A percentile compares a stretch with the other conserved stretches of the same genome.
These are phyloP conservation scores for Apis laboriosa DNA, from an alignment of 1,140 invertebrate genomes.

Conservation along the genomic window DNA sequence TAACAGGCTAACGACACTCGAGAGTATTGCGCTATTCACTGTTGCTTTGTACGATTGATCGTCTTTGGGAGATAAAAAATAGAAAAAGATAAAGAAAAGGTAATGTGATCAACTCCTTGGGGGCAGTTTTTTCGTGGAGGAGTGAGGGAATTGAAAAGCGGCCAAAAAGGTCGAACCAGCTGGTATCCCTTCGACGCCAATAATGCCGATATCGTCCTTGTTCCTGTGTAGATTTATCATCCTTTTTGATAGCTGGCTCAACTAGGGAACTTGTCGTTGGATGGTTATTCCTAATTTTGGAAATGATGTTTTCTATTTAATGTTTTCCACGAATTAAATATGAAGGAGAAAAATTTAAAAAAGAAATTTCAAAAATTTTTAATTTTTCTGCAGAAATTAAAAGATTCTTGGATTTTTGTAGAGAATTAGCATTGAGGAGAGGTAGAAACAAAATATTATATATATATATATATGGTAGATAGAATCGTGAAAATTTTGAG, in stretches of 20 bases:
- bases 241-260: constrained; percentile 8
- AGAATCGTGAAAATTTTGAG: background rate
- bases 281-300: background rate
- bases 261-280: background rate
- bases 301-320: too few species aligned
- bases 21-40: constrained; percentile 42
- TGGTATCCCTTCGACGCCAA: constrained; percentile 12
- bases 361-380: too few species aligned
- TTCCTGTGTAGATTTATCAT: constrained; percentile 37
- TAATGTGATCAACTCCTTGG: constrained; percentile 4
- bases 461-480: background rate
- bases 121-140: background rate
- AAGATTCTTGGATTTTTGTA: too few species aligned
- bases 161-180: constrained; percentile 39
- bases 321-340: too few species aligned
- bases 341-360: too few species aligned
- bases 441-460: background rate
- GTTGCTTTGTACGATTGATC: constrained; percentile 43
- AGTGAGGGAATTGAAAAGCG: constrained; percentile 24
- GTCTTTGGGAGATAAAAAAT: background rate
- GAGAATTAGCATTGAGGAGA: too few species aligned
- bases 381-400: too few species aligned
- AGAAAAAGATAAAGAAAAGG: too few species aligned
- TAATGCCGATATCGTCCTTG: constrained; percentile 21
- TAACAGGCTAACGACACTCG: constrained; percentile 36